Evolutionary conservation across 2,888 invertebrate species (phyloP), one percentile per base, ranked within the genome.

Genomic region (Ochropacha duplaris): DNA sequence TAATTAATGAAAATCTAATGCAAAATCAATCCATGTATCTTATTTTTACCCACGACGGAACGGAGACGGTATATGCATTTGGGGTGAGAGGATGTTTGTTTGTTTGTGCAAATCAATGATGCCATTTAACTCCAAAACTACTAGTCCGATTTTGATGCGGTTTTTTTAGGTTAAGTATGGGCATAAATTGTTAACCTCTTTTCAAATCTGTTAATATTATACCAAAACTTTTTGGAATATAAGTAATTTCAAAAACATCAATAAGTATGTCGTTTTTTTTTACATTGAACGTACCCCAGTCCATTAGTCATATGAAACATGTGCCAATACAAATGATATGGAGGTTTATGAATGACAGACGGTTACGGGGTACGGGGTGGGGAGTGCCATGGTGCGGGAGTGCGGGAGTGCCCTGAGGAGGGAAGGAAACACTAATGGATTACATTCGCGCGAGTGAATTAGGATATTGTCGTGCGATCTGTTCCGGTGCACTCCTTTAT

Each of bases 281-380:
- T 83, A 81, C 85, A 85, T 88, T 84, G 87, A 88, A 88, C 84
- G 79, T 81, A 78, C 79, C 73, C 78, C 83, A 19, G 81, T 90
- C 92, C 92, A 91, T 92, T 92, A 92, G 88, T 89, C 89, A 84
- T 89, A 92, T 90, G 90, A 91, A 91, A 90, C 91, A 90, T 92
- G 88, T 92, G 90, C 91, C 92, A 89, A 92, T 92, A 92, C 90
- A 90, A 91, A 92, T 92, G 90, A 90, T 90, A 88, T 87, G 90
- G 87, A 90, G 88, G 88, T 91, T 89, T 90, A 90, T 90, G 91
- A 91, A 91, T 92, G 91, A 90, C 87, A 87, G 88, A 82, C 86
- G 85, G 83, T 74, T 76, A 72, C 74, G 77, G 79, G 75, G 62
- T 55, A 62, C 63, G 59, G 57, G 66, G 61, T 55, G 67, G 61